A percentile compares a stretch with the other conserved stretches of the same genome.
Conservation (phyloP, 2,888 invertebrate genomes). For the Mellilla xanthometata region DNA sequence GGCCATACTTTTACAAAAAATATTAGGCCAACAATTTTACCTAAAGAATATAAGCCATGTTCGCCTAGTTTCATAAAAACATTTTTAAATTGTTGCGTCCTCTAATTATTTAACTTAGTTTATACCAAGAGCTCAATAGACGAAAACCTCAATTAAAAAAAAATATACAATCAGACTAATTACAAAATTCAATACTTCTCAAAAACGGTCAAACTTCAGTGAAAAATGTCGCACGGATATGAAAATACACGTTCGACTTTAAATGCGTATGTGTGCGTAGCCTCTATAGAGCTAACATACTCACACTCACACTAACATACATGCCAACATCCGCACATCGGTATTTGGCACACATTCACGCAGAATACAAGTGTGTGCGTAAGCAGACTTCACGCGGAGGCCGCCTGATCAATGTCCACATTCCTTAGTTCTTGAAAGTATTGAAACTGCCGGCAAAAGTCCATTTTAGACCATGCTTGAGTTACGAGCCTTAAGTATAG, state of each 20-base stretch:
- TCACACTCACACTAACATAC: slow-evolving; percentile 37
- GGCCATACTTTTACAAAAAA: too few species aligned
- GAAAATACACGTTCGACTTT: slow-evolving; percentile 37
- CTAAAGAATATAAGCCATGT: too few species aligned
- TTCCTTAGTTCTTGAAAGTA: slow-evolving; percentile 59
- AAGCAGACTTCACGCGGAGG: slow-evolving; percentile 55
- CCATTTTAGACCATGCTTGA: slow-evolving; percentile 21
- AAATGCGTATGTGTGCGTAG: slow-evolving; percentile 30
- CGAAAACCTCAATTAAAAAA: too few species aligned
- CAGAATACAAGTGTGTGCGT: slow-evolving; percentile 37
- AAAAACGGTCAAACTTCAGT: background rate
- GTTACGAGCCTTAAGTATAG: background rate
- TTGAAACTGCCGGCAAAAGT: slow-evolving; percentile 32
- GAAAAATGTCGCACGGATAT: slow-evolving; percentile 30
- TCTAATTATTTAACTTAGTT: too few species aligned
- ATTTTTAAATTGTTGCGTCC: too few species aligned
- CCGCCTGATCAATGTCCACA: slow-evolving; percentile 70
- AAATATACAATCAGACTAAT: too few species aligned
- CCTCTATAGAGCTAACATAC: slow-evolving; percentile 39
- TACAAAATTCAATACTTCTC: too few species aligned
- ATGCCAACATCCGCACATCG: slow-evolving; percentile 49
- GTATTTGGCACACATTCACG: slow-evolving; percentile 52
- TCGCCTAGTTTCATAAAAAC: too few species aligned
- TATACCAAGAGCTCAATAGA: too few species aligned
- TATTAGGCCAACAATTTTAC: too few species aligned